Percentiles rank a stretch among this genome's conserved stretches.
These are phyloP conservation scores for Tenthredo livida DNA, from an alignment of 2,888 invertebrate species.

Conservation along the genomic window DNA sequence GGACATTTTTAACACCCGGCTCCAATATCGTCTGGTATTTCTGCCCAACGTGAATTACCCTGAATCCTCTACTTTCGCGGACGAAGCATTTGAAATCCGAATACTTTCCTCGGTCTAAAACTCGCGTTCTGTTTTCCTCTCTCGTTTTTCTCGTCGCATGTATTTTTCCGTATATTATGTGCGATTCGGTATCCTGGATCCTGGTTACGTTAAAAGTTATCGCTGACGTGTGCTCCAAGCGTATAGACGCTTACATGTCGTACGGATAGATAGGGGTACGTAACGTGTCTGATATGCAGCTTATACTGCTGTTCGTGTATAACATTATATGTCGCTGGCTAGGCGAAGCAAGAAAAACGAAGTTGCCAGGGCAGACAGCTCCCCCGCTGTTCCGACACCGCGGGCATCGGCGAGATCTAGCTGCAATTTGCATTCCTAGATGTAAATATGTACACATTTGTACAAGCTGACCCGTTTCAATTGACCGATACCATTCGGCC, in stretches of 20 bases:
- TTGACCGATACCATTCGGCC: constrained; percentile 28
- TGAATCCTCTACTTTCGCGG: constrained; percentile 4
- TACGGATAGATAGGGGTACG: constrained; percentile 42
- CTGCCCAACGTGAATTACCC: constrained; percentile 21
- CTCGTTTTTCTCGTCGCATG: neutral
- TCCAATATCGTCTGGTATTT: constrained; percentile 33
- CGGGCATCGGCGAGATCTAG: constrained; percentile 50
- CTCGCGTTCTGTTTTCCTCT: neutral
- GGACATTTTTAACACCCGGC: constrained; percentile 46
- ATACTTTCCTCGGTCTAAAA: constrained; percentile 34
- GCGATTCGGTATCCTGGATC: constrained; percentile 24
- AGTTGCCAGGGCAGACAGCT: constrained; percentile 45
- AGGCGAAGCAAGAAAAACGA: constrained; percentile 46
- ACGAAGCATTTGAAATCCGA: constrained; percentile 18
- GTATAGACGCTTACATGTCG: constrained; percentile 39
- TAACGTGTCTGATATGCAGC: constrained; percentile 44
- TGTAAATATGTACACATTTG: constrained; percentile 36
- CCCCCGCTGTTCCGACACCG: constrained; percentile 44
- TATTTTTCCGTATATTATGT: neutral
- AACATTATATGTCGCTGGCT: constrained; percentile 12
- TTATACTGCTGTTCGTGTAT: constrained; percentile 22
- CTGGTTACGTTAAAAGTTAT: constrained; percentile 44
- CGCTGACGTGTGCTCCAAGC: constrained; percentile 32
- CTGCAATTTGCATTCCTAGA: constrained; percentile 43
- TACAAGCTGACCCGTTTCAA: neutral